Conservation (phyloP, 2,888 invertebrate genomes). For the Troides oblongomaculatus region DNA sequence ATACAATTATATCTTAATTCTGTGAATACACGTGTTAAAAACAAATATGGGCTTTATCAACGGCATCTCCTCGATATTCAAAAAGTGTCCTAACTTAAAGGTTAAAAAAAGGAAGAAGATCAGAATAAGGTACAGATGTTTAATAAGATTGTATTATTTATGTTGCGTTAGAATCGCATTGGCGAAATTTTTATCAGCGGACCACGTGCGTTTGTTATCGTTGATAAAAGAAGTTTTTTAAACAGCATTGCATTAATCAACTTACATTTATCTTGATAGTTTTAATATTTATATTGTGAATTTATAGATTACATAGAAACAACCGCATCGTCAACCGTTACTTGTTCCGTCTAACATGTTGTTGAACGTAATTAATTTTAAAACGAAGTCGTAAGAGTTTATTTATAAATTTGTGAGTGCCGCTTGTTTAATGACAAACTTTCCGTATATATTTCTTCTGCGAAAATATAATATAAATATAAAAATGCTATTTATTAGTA, state of each 20-base stretch:
- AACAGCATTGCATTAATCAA: constrained; percentile 6
- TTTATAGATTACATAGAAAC: constrained; percentile 17
- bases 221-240: constrained; percentile 22
- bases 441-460: not conserved
- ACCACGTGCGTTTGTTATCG: constrained; percentile 37
- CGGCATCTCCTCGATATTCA: constrained; percentile 64
- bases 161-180: not conserved
- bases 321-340: constrained; percentile 6
- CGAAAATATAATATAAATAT: not conserved
- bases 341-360: constrained; percentile 6
- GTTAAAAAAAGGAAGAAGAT: constrained; percentile 51
- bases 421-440: constrained; percentile 5
- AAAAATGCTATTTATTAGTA: not conserved
- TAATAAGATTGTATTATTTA: constrained; percentile 6
- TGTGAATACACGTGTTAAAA: constrained; percentile 34
- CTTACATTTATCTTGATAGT: not conserved
- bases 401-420: constrained; percentile 12
- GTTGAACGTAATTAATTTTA: constrained; percentile 18
- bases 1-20: constrained; percentile 37
- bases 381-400: constrained; percentile 19
- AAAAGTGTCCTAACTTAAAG: constrained; percentile 67
- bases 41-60: constrained; percentile 62
- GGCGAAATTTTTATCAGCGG: constrained; percentile 16
- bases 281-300: not conserved
- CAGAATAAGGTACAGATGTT: constrained; percentile 48